phyloP scores from a whole-genome alignment of 2,888 invertebrate genomes.

The Acleris literana region DNA sequence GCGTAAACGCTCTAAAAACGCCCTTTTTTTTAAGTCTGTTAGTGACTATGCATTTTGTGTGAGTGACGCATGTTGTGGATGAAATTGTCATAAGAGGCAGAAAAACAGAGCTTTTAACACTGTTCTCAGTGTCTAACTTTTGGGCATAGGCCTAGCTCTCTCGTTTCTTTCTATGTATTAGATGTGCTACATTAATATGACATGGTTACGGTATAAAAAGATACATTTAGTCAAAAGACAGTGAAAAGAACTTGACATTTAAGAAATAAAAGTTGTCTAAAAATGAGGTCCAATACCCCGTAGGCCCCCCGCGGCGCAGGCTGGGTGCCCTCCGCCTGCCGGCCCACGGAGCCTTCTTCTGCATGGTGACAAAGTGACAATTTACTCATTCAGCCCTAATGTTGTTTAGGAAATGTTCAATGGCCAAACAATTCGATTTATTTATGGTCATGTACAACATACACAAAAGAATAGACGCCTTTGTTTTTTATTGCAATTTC shows the following conservation, averaged over 20 bases:
- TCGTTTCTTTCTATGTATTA: too few species aligned
- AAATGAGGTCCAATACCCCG: conserved; percentile 38
- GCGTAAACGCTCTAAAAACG: too few species aligned
- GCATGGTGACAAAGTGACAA: conserved; percentile 76
- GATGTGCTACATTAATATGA: not conserved
- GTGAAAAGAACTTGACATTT: conserved; percentile 42
- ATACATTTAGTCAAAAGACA: conserved; percentile 21
- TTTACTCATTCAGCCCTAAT: conserved; percentile 78
- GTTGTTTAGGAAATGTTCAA: conserved; percentile 77
- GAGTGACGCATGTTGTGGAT: too few species aligned
- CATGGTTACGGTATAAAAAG: not conserved
- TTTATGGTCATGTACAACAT: conserved; percentile 74
- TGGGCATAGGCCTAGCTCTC: too few species aligned
- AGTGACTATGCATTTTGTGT: too few species aligned
- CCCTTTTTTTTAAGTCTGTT: too few species aligned
- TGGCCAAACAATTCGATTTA: conserved; percentile 70
- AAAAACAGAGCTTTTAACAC: too few species aligned
- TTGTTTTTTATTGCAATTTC: conserved; percentile 70
- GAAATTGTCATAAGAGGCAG: too few species aligned
- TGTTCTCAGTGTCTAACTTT: too few species aligned
- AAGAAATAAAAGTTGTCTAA: conserved; percentile 33
- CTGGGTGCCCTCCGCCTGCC: conserved; percentile 54
- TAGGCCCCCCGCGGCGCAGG: conserved; percentile 49
- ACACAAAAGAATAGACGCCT: conserved; percentile 63
- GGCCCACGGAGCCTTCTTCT: conserved; percentile 58